Conservation (phyloP, 2,113 vertebrate genomes). For the Mirounga angustirostris region DNA sequence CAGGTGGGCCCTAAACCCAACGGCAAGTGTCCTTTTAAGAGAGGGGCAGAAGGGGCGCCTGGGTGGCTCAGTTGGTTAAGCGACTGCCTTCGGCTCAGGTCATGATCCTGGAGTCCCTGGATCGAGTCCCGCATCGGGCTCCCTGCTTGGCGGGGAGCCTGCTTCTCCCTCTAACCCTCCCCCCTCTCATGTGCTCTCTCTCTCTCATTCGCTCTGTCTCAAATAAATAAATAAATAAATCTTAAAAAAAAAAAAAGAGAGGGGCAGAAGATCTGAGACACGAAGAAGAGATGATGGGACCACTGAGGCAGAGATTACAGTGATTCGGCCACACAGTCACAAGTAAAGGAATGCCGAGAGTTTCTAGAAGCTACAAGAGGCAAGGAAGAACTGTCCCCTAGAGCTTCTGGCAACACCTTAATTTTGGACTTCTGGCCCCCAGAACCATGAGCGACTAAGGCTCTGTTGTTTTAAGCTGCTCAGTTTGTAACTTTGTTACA, state of each 20-base stretch:
- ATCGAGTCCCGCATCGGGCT: too few relatives aligned
- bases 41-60: not conserved
- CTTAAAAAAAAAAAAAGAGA: not conserved
- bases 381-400: not conserved
- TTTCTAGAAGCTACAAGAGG: not conserved
- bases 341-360: not conserved
- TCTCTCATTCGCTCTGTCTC: too few relatives aligned
- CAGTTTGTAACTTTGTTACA: not conserved
- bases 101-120: too few relatives aligned
- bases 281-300: not conserved
- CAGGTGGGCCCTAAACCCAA: not conserved
- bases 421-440: not conserved
- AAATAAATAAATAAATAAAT: too few relatives aligned
- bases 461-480: not conserved
- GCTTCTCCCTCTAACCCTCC: too few relatives aligned
- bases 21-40: not conserved
- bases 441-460: not conserved
- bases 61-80: too few relatives aligned
- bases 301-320: not conserved
- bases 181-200: too few relatives aligned
- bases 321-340: not conserved
- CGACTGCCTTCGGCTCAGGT: too few relatives aligned
- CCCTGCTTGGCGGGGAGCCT: too few relatives aligned
- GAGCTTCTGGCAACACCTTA: not conserved
- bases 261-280: not conserved